phyloP scores from a whole-genome alignment of 2,888 invertebrate genomes.

The Rhaphigaster nebulosa region DNA sequence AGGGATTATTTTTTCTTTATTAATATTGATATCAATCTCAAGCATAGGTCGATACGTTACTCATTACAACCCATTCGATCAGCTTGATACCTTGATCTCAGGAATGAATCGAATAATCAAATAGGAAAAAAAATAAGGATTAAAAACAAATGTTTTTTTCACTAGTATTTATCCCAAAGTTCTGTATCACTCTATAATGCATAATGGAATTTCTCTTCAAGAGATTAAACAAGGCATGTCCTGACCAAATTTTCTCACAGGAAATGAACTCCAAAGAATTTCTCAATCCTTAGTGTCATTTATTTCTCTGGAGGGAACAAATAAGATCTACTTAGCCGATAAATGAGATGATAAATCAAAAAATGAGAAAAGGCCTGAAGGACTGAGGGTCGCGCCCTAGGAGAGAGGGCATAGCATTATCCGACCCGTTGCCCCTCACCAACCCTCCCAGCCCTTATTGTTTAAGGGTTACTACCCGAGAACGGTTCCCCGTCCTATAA shows the following conservation, averaged over 20 bases:
- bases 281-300: background rate
- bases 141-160: too few relatives aligned
- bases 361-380: background rate
- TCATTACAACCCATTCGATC: too few relatives aligned
- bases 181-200: background rate
- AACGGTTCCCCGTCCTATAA: background rate
- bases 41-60: too few relatives aligned
- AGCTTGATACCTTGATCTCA: too few relatives aligned
- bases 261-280: background rate
- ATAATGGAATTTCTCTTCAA: background rate
- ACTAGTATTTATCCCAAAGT: background rate
- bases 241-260: background rate
- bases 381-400: background rate
- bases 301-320: background rate
- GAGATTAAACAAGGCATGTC: background rate
- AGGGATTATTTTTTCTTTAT: too few relatives aligned
- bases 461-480: background rate
- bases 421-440: background rate
- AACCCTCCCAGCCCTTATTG: background rate
- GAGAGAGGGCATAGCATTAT: slow-evolving; percentile 36
- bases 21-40: too few relatives aligned
- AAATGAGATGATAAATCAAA: slow-evolving; percentile 50
- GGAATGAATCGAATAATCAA: too few relatives aligned
- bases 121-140: too few relatives aligned
- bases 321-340: slow-evolving; percentile 7